Conservation (phyloP, 2,113 vertebrate genomes). For the Xiphophorus couchianus region DNA sequence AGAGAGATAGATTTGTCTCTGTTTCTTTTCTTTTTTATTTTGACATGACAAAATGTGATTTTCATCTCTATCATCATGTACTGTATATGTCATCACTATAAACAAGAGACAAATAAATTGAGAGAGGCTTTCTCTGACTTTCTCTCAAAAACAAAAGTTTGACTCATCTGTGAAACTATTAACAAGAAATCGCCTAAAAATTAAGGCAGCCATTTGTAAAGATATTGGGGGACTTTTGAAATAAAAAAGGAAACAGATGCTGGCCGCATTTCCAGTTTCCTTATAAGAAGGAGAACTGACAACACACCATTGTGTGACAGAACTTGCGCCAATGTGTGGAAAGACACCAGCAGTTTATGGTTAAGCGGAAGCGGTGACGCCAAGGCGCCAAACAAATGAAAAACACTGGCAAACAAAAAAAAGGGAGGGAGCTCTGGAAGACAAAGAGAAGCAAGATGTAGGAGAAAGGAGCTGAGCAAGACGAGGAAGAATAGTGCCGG, state of each 20-base stretch:
- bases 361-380: slow-evolving; percentile 69
- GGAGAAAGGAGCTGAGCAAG: slow-evolving; percentile 38
- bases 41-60: background rate
- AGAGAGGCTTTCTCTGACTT: background rate
- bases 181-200: background rate
- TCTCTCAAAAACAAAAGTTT: too few species aligned
- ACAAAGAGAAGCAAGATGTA: slow-evolving; percentile 43
- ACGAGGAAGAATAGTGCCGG: slow-evolving; percentile 11
- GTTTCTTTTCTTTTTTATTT: background rate
- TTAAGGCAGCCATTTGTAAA: background rate
- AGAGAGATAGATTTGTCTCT: background rate
- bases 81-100: background rate
- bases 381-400: slow-evolving; percentile 44
- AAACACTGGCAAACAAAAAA: slow-evolving; percentile 2
- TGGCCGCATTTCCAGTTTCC: slow-evolving; percentile 1
- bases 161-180: too few species aligned
- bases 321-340: slow-evolving; percentile 38
- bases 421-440: slow-evolving; percentile 31
- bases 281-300: slow-evolving; percentile 42
- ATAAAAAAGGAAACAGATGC: background rate
- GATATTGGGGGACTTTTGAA: background rate
- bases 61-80: background rate
- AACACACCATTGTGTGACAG: slow-evolving; percentile 36
- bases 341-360: slow-evolving; percentile 53
- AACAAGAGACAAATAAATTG: background rate